Conservation (phyloP, 2,797 vertebrate species). For the Hylomyscus alleni region DNA sequence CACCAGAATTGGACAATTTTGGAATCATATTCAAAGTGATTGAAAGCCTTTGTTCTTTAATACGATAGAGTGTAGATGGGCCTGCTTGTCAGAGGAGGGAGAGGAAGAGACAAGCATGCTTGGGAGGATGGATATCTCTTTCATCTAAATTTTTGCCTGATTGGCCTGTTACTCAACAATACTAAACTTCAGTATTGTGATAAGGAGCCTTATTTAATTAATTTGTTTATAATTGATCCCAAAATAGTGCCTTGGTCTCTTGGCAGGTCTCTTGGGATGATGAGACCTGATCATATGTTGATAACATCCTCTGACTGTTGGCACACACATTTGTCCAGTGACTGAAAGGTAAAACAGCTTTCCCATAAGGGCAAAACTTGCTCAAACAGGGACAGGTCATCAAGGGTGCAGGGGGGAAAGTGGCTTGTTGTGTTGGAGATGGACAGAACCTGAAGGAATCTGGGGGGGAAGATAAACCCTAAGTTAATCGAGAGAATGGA, state of each 20-base stretch:
- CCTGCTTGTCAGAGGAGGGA: conserved; percentile 34
- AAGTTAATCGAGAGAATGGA: not conserved
- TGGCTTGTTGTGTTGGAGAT: not conserved
- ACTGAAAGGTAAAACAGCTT: not conserved
- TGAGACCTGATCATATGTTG: not conserved
- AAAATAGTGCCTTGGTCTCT: conserved; percentile 59
- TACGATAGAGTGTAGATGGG: not conserved
- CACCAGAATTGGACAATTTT: conserved; percentile 2
- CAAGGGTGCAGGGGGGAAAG: not conserved
- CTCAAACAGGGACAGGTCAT: not conserved
- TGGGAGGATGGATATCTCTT: conserved; percentile 58
- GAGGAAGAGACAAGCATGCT: conserved; percentile 52
- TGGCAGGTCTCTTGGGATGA: conserved; percentile 31
- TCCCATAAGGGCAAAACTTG: not conserved
- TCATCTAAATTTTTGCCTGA: conserved; percentile 61
- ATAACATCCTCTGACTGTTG: not conserved
- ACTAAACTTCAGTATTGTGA: conserved; percentile 69
- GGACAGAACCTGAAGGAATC: not conserved
- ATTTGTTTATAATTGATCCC: conserved; percentile 75
- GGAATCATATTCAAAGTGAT: not conserved
- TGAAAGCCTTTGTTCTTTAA: conserved; percentile 56
- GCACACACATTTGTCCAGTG: not conserved
- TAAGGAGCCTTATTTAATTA: conserved; percentile 75
- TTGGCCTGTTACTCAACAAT: conserved; percentile 64
- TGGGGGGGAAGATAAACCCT: not conserved